Conservation (phyloP, 2,888 invertebrate genomes). For the Blastobasis adustella region DNA sequence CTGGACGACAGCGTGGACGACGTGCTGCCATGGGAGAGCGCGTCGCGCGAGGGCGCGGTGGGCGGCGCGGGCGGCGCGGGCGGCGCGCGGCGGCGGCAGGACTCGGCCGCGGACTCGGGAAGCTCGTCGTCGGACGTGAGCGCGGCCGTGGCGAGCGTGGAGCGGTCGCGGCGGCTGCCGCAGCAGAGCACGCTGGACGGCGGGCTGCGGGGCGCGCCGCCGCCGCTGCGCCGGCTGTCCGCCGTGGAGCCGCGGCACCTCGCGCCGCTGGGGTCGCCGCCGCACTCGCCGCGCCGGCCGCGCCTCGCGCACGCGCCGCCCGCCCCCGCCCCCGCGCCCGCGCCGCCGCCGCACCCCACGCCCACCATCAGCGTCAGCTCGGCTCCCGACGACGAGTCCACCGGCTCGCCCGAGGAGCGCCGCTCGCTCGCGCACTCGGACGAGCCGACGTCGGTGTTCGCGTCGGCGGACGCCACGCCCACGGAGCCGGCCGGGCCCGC, state of each 20-base stretch:
- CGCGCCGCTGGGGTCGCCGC: conserved; percentile 67
- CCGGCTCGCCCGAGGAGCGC: conserved; percentile 48
- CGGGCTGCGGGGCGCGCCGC: conserved; percentile 69
- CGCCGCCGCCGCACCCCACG: conserved; percentile 35
- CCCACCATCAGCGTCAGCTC: conserved; percentile 83
- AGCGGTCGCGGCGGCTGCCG: conserved; percentile 76
- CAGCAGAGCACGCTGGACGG: conserved; percentile 82
- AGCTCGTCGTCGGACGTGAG: conserved; percentile 86
- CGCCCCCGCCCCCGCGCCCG: conserved; percentile 42
- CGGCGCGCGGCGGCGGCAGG: conserved; percentile 66
- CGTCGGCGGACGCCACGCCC: conserved; percentile 58
- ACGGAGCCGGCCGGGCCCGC: conserved; percentile 36
- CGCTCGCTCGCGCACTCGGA: conserved; percentile 54
- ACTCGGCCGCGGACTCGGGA: conserved; percentile 81
- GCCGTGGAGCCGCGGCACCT: conserved; percentile 75
- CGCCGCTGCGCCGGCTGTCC: conserved; percentile 57
- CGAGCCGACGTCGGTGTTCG: conserved; percentile 63
- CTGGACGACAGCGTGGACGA: conserved; percentile 54
- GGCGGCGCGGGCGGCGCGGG: conserved; percentile 43
- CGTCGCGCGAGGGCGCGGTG: conserved; percentile 37
- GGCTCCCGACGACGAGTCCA: conserved; percentile 49
- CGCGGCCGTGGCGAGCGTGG: conserved; percentile 69
- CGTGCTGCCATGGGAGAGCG: conserved; percentile 51
- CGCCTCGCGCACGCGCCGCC: conserved; percentile 40
- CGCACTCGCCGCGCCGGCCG: conserved; percentile 54